phyloP scores from a whole-genome alignment of 92 coral and sea anemone genomes.

The Phenganax marumi region DNA sequence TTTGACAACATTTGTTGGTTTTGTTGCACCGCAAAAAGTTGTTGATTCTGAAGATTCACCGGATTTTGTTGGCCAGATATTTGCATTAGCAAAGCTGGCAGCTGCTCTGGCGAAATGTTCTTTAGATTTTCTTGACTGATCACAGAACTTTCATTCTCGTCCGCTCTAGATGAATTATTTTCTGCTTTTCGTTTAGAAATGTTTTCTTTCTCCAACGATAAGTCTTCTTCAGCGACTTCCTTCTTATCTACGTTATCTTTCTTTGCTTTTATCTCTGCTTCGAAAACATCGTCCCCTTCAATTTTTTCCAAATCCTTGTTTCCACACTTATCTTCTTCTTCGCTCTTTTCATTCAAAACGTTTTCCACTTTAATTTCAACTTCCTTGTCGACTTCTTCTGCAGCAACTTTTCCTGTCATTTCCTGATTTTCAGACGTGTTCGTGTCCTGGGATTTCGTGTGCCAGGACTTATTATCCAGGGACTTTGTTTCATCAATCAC shows the following conservation, averaged over 20 bases:
- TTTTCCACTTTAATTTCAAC: neutral
- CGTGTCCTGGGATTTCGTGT: neutral
- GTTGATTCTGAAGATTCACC: constrained; percentile 39
- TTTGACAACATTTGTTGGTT: constrained; percentile 23
- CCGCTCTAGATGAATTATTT: no score
- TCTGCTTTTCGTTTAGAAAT: neutral
- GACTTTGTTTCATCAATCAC: constrained; percentile 12
- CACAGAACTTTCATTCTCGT: constrained; percentile 14
- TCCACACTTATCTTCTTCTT: neutral
- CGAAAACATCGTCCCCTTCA: neutral
- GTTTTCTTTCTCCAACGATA: neutral
- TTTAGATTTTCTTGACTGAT: constrained; percentile 15
- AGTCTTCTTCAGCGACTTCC: neutral
- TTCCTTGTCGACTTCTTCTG: neutral
- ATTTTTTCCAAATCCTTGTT: neutral
- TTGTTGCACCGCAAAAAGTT: constrained; percentile 39
- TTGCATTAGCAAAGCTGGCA: constrained; percentile 15
- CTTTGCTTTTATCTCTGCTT: neutral
- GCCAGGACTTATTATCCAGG: neutral
- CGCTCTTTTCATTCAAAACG: neutral
- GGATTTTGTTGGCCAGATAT: constrained; percentile 25
- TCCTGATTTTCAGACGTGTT: constrained; percentile 10
- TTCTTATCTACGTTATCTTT: neutral
- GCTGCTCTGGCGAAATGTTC: constrained; percentile 25
- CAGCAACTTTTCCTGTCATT: neutral